Conservation (phyloP, 2,888 invertebrate genomes). For the Allolobophora icterica region DNA sequence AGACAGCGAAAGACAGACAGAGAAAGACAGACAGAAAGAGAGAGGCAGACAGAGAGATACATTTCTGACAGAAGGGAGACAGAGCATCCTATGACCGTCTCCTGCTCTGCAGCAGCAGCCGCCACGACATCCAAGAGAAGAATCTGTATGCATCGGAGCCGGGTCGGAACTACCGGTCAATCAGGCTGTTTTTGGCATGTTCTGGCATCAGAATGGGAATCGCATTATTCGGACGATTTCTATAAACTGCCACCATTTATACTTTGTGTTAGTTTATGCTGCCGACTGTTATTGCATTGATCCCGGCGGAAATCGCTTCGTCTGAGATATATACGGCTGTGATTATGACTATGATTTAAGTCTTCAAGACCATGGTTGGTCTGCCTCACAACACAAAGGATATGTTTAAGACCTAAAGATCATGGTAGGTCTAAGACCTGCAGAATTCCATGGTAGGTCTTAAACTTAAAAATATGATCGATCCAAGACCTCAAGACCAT, state of each 20-base stretch:
- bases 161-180: too few relatives aligned
- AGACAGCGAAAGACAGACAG: background rate
- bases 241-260: background rate
- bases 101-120: too few relatives aligned
- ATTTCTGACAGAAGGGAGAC: background rate
- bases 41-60: background rate
- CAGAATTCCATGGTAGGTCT: background rate
- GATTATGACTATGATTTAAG: background rate
- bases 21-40: background rate
- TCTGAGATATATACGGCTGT: background rate
- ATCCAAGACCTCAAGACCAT: background rate
- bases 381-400: background rate
- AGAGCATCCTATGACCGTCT: too few relatives aligned
- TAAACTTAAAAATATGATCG: background rate
- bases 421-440: background rate
- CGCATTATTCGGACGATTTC: slow-evolving; percentile 8
- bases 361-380: background rate
- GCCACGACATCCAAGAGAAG: background rate
- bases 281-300: background rate
- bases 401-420: background rate
- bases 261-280: background rate
- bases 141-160: background rate
- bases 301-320: background rate
- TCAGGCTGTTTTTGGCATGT: too few relatives aligned
- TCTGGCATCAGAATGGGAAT: background rate